Percentiles rank a stretch among this genome's conserved stretches.
Conservation (phyloP, 2,113 vertebrate genomes). For the Mandrillus leucophaeus region DNA sequence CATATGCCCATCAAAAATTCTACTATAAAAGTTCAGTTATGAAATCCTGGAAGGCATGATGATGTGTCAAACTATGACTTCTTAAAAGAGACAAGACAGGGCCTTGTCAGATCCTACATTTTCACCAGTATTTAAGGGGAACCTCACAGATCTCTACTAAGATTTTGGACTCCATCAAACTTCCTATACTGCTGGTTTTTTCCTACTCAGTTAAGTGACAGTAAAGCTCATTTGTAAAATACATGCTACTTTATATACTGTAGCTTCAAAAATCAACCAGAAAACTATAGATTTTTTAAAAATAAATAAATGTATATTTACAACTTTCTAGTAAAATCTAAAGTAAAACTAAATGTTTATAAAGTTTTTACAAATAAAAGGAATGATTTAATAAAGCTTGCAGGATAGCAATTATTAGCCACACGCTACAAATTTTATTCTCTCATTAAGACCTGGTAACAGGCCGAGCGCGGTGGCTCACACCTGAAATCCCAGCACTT, state of each 20-base stretch:
- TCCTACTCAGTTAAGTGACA: not conserved
- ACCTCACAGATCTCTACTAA: not conserved
- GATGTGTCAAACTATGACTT: not conserved
- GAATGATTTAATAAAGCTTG: not conserved
- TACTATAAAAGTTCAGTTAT: not conserved
- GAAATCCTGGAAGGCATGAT: not conserved
- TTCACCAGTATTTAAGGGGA: not conserved
- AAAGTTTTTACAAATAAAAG: not conserved
- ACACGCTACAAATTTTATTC: not conserved
- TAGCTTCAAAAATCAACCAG: conserved; percentile 2
- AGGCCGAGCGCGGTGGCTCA: not conserved
- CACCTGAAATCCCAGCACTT: too few relatives aligned
- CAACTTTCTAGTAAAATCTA: not conserved
- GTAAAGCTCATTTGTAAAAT: not conserved
- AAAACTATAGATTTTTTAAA: not conserved
- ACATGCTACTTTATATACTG: not conserved
- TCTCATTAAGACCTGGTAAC: not conserved
- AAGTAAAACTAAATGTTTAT: not conserved
- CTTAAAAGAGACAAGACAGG: not conserved
- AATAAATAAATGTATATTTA: not conserved
- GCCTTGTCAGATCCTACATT: not conserved
- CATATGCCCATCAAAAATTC: not conserved
- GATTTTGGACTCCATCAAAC: not conserved
- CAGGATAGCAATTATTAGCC: not conserved
- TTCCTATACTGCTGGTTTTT: not conserved